Percentiles rank a stretch among this genome's conserved stretches.
phyloP scores from a whole-genome alignment of 2,113 vertebrate species.

The Pholis gunnellus region DNA sequence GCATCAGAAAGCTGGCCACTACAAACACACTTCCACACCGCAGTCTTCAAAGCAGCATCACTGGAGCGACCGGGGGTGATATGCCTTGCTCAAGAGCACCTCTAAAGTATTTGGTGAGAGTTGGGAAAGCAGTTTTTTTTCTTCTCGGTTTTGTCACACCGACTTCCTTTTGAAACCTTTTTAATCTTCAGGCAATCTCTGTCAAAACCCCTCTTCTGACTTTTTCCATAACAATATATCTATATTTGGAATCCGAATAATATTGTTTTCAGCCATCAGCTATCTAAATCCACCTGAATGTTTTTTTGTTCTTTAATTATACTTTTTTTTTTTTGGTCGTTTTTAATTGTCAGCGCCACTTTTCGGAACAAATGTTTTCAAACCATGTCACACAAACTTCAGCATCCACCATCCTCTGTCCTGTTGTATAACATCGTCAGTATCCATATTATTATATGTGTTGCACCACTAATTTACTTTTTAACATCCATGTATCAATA shows the following conservation, averaged over 20 bases:
- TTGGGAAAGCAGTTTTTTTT: conserved; percentile 32
- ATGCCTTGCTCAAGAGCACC: conserved; percentile 20
- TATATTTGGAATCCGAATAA: conserved; percentile 9
- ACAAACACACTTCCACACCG: conserved; percentile 5
- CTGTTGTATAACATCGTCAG: conserved; percentile 34
- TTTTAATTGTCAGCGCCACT: background rate
- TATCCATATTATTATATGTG: conserved; percentile 54
- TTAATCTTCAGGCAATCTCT: background rate
- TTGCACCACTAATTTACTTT: conserved; percentile 83
- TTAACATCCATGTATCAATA: conserved; percentile 51
- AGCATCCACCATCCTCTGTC: conserved; percentile 14
- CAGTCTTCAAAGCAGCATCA: conserved; percentile 3
- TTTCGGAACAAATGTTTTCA: background rate
- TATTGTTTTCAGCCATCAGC: conserved; percentile 1
- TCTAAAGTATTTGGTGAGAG: conserved; percentile 41
- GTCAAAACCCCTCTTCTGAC: background rate
- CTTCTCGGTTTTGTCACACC: background rate
- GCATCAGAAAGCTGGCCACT: conserved; percentile 1
- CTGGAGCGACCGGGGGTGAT: background rate
- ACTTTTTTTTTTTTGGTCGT: conserved; percentile 21
- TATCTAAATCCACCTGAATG: conserved; percentile 20
- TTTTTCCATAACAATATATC: background rate
- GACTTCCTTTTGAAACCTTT: background rate
- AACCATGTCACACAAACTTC: background rate
- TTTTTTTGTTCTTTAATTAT: background rate